Conservation (phyloP, 2,797 vertebrate species). For the Poeciliopsis paucimaculata region DNA sequence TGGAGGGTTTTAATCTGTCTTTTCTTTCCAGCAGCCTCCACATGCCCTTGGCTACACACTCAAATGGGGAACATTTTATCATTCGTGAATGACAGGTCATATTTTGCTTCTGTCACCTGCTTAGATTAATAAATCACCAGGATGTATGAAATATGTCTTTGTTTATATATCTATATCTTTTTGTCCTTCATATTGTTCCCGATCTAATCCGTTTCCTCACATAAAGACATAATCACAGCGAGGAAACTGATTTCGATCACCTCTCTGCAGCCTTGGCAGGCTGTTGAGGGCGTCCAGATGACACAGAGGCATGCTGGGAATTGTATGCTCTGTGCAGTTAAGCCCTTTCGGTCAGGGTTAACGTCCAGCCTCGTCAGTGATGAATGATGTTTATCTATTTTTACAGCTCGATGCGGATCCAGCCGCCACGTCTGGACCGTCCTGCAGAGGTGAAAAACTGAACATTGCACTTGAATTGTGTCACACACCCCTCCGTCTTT, state of each 20-base stretch:
- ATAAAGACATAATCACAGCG: constrained; percentile 51
- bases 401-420: constrained; percentile 73
- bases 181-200: constrained; percentile 37
- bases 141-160: constrained; percentile 39
- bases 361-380: constrained; percentile 64
- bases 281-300: constrained; percentile 60
- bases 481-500: constrained; percentile 39
- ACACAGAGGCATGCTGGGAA: constrained; percentile 70
- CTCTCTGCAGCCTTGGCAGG: constrained; percentile 47
- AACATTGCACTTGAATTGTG: constrained; percentile 49
- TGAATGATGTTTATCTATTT: constrained; percentile 76
- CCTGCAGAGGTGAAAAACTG: constrained; percentile 70
- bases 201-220: constrained; percentile 55
- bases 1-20: neutral
- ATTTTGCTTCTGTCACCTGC: constrained; percentile 31
- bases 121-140: constrained; percentile 44
- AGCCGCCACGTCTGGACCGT: constrained; percentile 60
- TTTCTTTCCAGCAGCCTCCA: neutral
- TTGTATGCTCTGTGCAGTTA: constrained; percentile 59
- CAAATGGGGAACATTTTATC: constrained; percentile 42
- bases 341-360: constrained; percentile 71
- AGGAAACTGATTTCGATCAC: constrained; percentile 57
- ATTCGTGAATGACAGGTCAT: constrained; percentile 34
- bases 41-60: constrained; percentile 14
- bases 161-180: constrained; percentile 10